Base-by-base conservation (phyloP, 2,797 vertebrate species). In the Thamnophis elegans region DNA sequence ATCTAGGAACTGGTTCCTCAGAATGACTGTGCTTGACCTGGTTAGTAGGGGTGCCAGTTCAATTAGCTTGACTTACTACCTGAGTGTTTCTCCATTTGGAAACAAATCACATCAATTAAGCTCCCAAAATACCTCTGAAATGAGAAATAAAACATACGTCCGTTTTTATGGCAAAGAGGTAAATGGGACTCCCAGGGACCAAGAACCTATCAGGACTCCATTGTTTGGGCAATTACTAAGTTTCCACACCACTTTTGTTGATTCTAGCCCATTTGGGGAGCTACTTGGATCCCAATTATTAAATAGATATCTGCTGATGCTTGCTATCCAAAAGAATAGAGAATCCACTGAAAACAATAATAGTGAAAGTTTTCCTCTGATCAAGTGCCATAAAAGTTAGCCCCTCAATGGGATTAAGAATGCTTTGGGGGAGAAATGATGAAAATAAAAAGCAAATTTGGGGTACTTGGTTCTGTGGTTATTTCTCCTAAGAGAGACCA, bases 121-220 rank as follows among this genome's bases (percentile, higher is more conserved):
- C 25, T 73, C 65, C 42, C 56, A 20, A 62, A 85, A 88, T 68
- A 87, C 54, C 16, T 51, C 59, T 86, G 85, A 90, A 90, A 86
- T 62, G 51, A 65, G 18, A 88, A 32, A 54, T 85, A 55, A 91
- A 85, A 91, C 51, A 62, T 59, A 88, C 20, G 68, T 59, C 60
- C 51, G 28, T 13, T 47, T 68, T 47, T 62, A 13, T 16, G 47
- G 36, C 36, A 73, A 59, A 87, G 36, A 54, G 28, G n/a, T 89
- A 88, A 93, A 93, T 88, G 88, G 68, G 86, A 47, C 56, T 89
- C 92, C 55, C 47, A 11, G 89, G 88, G 86, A 88, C 42, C 59
- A 68, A 93, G 11, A 11, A 62, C 42, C 1, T 54, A 47, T 62
- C 65, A 88, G 36, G 32, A 32, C 22, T 14, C n/a, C 51, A 25